Evolutionary conservation across 2,888 invertebrate genomes (phyloP), one percentile per base, ranked within the genome.

Genomic region (Caenorhabditis angaria): DNA sequence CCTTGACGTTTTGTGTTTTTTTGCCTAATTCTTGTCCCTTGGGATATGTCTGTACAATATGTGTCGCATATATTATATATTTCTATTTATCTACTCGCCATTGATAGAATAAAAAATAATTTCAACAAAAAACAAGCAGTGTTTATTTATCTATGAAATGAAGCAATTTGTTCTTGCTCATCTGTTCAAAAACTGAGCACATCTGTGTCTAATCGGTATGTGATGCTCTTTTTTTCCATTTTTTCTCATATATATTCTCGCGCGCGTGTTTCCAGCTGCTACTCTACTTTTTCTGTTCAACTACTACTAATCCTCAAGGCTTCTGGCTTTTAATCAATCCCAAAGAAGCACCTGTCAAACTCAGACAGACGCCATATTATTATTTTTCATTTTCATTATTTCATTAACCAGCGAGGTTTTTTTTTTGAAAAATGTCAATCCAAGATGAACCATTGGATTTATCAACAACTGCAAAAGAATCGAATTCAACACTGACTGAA

Each of bases 321-420:
- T 32, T 56, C 29, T 57, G 2, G n/a, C 35, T n/a, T 22, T 20
- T 57, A 32, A n/a, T 57, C 57, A 22, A n/a, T 57, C 57, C 41
- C 57, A 67, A 61, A 67, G 68, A 73, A 73, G 68, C 73, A 73
- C 73, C 73, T 73, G 73, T 73, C 73, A 73, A 29, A 65, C 69
- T 73, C 73, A 73, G 73, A 32, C 70, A 55, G 55, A 50, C 47
- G 32, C 67, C 54, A 18, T 5, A 50, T 22, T 50, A 35, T 50
- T 50, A 22, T 50, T 32, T n/a, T 32, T 61, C 51, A 20, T n/a
- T 32, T 65, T 1, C 53, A 12, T 20, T 51, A 28, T 35, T 58
- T 18, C 29, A 54, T 24, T 32, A 24, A 20, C 24, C 27, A n/a
- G 18, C 32, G 14, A 48, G 10, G n/a, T 48, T 48, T 51, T 24